Evolutionary conservation across 1,140 invertebrate genomes (phyloP).

Genomic region (Papilio xuthus): DNA sequence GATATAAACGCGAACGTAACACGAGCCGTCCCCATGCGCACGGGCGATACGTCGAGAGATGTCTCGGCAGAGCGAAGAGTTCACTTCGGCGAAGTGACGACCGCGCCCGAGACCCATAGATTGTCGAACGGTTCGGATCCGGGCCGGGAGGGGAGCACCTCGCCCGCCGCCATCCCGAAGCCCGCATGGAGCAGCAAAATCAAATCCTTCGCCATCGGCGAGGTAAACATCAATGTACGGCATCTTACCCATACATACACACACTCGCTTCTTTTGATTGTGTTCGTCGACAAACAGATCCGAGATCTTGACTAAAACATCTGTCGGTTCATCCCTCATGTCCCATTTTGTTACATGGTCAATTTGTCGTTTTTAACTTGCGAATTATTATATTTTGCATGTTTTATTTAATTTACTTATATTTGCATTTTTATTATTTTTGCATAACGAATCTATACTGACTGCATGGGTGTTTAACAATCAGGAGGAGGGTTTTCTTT

Average conservation of each 20-base stretch:
- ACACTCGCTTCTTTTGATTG: constrained; percentile 77
- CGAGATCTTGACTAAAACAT: constrained; percentile 65
- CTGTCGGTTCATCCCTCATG: constrained; percentile 66
- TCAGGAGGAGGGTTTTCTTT: constrained; percentile 67
- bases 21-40: constrained; percentile 56
- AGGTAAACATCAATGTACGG: constrained; percentile 77
- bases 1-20: constrained; percentile 73
- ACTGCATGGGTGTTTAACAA: constrained; percentile 74
- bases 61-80: constrained; percentile 76
- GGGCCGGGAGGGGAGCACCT: constrained; percentile 64
- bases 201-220: constrained; percentile 80
- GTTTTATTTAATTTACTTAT: constrained; percentile 65
- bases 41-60: constrained; percentile 61
- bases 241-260: constrained; percentile 68
- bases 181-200: constrained; percentile 78
- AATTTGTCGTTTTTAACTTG: constrained; percentile 67
- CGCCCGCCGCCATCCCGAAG: constrained; percentile 67
- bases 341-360: constrained; percentile 65
- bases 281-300: constrained; percentile 76
- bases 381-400: constrained; percentile 77
- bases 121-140: constrained; percentile 65
- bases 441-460: constrained; percentile 54
- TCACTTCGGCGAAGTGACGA: constrained; percentile 73
- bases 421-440: constrained; percentile 52
- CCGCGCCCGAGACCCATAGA: constrained; percentile 63